These are phyloP conservation scores for Clarias batrachus DNA, from an alignment of 2,113 vertebrate species.

Conservation along the genomic window DNA sequence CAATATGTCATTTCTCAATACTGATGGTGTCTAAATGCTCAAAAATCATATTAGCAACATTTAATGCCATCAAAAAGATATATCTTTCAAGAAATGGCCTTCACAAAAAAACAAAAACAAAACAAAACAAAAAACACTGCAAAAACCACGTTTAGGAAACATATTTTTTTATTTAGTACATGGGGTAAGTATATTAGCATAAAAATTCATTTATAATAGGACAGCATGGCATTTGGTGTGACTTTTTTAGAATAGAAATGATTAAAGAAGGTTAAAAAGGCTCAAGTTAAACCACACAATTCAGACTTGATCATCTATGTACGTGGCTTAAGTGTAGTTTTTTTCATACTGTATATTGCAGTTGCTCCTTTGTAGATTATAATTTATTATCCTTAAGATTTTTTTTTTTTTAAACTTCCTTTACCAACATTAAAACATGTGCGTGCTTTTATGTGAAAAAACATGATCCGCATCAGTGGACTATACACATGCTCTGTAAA, in stretches of 20 bases:
- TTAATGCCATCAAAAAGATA: background rate
- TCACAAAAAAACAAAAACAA: too few relatives aligned
- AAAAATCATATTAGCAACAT: conserved; percentile 8
- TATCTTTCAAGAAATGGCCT: background rate
- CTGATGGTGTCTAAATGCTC: conserved; percentile 1
- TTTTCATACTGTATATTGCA: background rate
- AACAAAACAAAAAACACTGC: background rate
- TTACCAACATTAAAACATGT: background rate
- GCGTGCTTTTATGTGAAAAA: conserved; percentile 4
- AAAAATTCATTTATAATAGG: background rate
- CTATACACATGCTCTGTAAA: conserved; percentile 6
- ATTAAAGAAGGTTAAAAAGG: background rate
- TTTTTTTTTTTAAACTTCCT: background rate
- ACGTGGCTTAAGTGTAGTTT: background rate
- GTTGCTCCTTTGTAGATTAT: background rate
- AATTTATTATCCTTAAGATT: background rate
- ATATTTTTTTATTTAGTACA: background rate
- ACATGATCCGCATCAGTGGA: conserved; percentile 13
- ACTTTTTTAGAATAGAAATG: background rate
- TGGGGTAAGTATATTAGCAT: background rate
- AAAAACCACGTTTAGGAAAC: too few relatives aligned
- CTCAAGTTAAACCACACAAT: background rate
- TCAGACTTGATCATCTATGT: background rate
- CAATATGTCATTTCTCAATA: background rate
- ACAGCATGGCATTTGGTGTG: background rate